Conservation (phyloP, 2,797 vertebrate genomes). For the Artibeus jamaicensis region DNA sequence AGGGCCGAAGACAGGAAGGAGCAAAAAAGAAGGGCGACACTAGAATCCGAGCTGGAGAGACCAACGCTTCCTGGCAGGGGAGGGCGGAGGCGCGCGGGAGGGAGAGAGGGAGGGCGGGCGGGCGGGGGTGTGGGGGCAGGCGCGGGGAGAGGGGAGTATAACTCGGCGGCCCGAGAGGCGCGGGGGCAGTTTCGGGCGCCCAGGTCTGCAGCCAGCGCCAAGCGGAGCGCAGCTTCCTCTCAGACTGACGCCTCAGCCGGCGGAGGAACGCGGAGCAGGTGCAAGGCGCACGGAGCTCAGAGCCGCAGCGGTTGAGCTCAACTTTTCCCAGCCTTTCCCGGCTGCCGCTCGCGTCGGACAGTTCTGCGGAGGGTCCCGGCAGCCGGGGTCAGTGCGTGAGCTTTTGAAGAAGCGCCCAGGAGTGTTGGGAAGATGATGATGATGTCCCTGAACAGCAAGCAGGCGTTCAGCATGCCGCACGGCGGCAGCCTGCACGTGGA, state of each 20-base stretch:
- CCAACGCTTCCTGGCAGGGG: background rate
- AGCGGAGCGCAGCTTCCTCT: background rate
- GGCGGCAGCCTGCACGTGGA: constrained; percentile 89
- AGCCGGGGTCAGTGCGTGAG: background rate
- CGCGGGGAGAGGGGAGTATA: constrained; percentile 61
- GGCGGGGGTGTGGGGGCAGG: constrained; percentile 36
- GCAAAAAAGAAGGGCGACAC: background rate
- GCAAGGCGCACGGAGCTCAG: background rate
- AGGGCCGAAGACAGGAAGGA: constrained; percentile 27
- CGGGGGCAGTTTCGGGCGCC: constrained; percentile 63
- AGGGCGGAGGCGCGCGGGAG: constrained; percentile 42
- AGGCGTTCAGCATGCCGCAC: constrained; percentile 94
- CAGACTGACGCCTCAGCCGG: constrained; percentile 39
- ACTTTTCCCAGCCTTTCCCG: constrained; percentile 71
- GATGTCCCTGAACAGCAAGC: constrained; percentile 99
- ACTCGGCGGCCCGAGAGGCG: constrained; percentile 53
- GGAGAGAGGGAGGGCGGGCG: background rate
- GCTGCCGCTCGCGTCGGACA: constrained; percentile 39
- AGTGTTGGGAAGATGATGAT: constrained; percentile 92
- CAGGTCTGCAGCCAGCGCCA: constrained; percentile 37
- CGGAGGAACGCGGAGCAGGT: constrained; percentile 34
- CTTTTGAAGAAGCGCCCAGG: background rate
- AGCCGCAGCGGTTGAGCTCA: constrained; percentile 48
- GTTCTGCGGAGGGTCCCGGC: background rate
- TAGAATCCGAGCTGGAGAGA: background rate